These are phyloP conservation scores for Chanos chanos DNA, from an alignment of 2,797 vertebrate genomes.

Conservation along the genomic window DNA sequence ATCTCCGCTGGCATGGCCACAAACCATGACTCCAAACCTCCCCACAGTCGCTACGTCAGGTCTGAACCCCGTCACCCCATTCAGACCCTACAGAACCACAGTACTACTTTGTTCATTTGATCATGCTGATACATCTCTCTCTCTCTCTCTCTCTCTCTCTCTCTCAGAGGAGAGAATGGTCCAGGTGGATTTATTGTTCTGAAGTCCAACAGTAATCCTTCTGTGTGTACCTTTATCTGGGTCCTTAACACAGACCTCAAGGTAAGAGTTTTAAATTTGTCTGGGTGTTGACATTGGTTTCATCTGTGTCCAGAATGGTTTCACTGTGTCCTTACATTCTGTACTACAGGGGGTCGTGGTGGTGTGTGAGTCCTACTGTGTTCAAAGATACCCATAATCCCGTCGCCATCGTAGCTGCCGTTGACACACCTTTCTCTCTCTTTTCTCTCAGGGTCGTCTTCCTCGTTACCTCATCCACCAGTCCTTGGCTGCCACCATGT, in stretches of 20 bases:
- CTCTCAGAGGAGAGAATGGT: conserved; percentile 88
- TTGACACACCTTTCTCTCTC: neutral
- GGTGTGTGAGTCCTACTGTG: conserved; percentile 1
- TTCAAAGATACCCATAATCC: too few relatives aligned
- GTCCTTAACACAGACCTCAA: conserved; percentile 96
- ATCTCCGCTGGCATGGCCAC: conserved; percentile 89
- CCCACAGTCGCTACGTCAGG: conserved; percentile 83
- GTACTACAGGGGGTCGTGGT: neutral
- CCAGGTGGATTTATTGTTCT: conserved; percentile 92
- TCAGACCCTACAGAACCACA: neutral
- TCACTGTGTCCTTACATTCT: too few relatives aligned
- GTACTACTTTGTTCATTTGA: neutral
- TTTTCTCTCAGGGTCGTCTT: conserved; percentile 81
- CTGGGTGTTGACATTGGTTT: neutral
- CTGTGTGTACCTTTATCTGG: conserved; percentile 93
- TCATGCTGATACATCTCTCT: neutral
- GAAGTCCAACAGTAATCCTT: conserved; percentile 82
- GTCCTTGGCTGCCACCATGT: conserved; percentile 94
- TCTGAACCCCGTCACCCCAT: conserved; percentile 48
- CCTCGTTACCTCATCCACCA: conserved; percentile 96
- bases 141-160: neutral
- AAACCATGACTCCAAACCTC: conserved; percentile 77
- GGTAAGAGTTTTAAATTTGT: conserved; percentile 61
- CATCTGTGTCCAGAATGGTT: neutral
- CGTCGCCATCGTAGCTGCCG: too few relatives aligned